phyloP scores from a whole-genome alignment of 1,140 invertebrate genomes.

The Drosophila athabasca region DNA sequence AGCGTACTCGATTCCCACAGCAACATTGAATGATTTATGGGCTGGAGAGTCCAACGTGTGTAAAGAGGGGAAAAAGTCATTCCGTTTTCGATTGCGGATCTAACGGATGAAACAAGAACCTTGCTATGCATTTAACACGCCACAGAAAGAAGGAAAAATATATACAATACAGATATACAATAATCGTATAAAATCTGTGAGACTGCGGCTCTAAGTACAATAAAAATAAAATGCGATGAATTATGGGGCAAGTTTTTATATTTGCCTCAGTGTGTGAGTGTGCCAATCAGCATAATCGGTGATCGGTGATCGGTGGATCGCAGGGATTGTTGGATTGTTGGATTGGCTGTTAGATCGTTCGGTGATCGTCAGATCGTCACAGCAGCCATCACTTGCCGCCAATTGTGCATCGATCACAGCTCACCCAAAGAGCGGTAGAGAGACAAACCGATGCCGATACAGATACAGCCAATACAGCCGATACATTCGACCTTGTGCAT shows the following conservation, averaged over 20 bases:
- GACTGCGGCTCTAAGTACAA: constrained; percentile 34
- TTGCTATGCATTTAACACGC: constrained; percentile 80
- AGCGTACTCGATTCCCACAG: constrained; percentile 72
- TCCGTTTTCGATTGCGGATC: constrained; percentile 70
- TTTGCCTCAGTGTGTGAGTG: constrained; percentile 15
- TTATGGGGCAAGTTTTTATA: constrained; percentile 73
- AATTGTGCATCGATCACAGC: constrained; percentile 73
- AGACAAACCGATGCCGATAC: constrained; percentile 9
- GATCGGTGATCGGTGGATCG: constrained; percentile 40
- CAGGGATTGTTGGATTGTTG: too few species aligned
- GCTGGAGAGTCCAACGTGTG: constrained; percentile 54
- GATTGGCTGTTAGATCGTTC: constrained; percentile 15
- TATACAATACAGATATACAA: constrained; percentile 11
- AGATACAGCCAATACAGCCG: neutral
- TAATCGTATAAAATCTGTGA: constrained; percentile 36
- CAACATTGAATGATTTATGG: constrained; percentile 73
- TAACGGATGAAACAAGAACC: constrained; percentile 81
- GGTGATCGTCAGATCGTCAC: constrained; percentile 19
- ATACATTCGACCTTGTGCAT: constrained; percentile 55
- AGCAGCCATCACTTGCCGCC: constrained; percentile 63
- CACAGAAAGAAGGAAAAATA: constrained; percentile 30
- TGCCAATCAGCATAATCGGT: constrained; percentile 63
- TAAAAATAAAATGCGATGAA: constrained; percentile 74
- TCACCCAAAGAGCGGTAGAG: constrained; percentile 1
- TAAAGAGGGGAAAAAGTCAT: constrained; percentile 65